phyloP scores from a whole-genome alignment of 92 coral and sea anemone genomes.

The Paramuricea clavata region DNA sequence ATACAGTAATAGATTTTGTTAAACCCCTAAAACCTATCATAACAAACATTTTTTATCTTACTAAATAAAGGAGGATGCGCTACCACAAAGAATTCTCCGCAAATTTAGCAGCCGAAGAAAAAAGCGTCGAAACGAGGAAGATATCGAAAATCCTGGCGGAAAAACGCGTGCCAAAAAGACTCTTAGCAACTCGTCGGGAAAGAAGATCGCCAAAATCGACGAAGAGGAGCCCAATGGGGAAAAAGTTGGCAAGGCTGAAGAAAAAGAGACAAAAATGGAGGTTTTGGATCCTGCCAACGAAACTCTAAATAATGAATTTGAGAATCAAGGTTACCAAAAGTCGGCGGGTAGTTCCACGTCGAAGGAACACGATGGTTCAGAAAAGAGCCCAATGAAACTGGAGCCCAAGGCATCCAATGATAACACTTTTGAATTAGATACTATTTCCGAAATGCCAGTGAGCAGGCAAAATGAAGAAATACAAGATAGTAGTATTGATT shows the following conservation, averaged over 20 bases:
- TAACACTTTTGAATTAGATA: slow-evolving; percentile 1
- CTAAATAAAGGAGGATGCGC: slow-evolving; percentile 15
- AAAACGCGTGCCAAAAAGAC: slow-evolving; percentile 14
- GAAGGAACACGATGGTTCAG: background rate
- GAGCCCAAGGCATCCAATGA: background rate
- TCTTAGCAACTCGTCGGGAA: slow-evolving; percentile 6
- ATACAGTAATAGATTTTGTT: background rate
- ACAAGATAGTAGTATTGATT: background rate
- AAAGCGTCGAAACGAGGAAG: slow-evolving; percentile 14
- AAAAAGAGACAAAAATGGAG: slow-evolving; percentile 13
- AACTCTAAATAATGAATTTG: background rate
- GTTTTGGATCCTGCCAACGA: slow-evolving; percentile 17
- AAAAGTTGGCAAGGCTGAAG: background rate
- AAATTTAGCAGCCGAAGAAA: slow-evolving; percentile 43
- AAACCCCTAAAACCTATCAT: background rate
- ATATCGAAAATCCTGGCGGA: background rate
- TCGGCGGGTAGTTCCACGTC: slow-evolving; percentile 9
- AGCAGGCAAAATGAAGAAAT: background rate
- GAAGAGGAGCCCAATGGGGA: background rate
- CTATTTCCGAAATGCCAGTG: background rate
- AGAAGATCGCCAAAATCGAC: slow-evolving; percentile 20
- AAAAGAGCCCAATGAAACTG: background rate
- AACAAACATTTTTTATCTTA: background rate
- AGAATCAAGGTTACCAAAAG: slow-evolving; percentile 1
- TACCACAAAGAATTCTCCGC: slow-evolving; percentile 43